phyloP scores from a whole-genome alignment of 2,797 vertebrate genomes.

The Premnoplex brunnescens region DNA sequence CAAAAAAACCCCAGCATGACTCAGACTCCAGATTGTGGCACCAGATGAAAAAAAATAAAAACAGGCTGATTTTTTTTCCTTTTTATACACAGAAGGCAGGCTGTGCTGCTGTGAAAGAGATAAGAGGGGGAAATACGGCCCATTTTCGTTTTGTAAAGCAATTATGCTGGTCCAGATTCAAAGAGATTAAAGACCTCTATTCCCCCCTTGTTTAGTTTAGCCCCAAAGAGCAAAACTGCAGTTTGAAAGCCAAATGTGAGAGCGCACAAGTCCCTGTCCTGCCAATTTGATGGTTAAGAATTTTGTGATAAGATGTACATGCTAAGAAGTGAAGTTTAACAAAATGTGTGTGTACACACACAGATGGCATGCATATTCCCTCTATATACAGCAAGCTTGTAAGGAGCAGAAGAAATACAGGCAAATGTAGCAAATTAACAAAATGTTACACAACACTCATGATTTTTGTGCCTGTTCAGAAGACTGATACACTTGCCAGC shows the following conservation, averaged over 20 bases:
- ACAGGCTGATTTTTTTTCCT: not conserved
- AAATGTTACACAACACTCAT: not conserved
- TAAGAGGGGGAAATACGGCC: slow-evolving; percentile 16
- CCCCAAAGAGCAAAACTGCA: not conserved
- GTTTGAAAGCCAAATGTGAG: not conserved
- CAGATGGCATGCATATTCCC: too few species aligned
- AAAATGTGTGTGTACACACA: not conserved
- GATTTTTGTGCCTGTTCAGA: not conserved
- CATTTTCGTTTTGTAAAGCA: slow-evolving; percentile 17
- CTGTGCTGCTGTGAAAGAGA: not conserved
- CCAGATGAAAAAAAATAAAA: not conserved
- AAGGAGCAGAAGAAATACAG: not conserved
- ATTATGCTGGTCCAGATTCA: slow-evolving; percentile 33
- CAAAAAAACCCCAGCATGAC: not conserved
- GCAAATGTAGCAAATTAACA: not conserved
- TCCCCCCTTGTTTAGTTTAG: not conserved
- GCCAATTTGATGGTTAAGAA: not conserved
- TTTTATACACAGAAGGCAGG: not conserved
- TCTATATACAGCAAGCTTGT: not conserved
- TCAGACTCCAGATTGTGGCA: slow-evolving; percentile 23
- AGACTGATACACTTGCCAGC: not conserved
- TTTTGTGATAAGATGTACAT: not conserved
- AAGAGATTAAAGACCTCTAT: slow-evolving; percentile 20
- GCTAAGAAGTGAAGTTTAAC: not conserved
- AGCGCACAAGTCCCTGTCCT: not conserved